Base-by-base conservation (phyloP, 1,140 invertebrate genomes). In the Acyrthosiphon pisum region DNA sequence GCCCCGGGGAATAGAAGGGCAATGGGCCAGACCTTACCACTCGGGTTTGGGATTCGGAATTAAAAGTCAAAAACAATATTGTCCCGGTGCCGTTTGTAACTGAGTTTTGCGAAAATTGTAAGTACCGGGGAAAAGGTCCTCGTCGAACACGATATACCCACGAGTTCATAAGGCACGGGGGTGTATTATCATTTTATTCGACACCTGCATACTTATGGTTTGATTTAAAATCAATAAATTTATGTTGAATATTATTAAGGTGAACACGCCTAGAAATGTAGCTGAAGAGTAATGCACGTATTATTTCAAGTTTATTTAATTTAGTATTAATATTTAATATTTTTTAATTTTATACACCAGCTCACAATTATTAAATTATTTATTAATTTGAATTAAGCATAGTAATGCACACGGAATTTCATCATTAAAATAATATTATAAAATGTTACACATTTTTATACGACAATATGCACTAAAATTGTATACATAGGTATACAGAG, bases 31-130 rank as follows among this genome's bases (percentile, higher is more conserved):
- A 41, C 56, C 41, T 37, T 41, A 56, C 89, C 26, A 35, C 22
- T 60, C 35, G 37, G 50, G 22, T 41, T 90, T 6, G 89, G 37
- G 50, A 22, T 56, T 90, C 6, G 35, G 50, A 90, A 56, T 90
- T 90, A 90, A 90, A 90, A 90, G 89, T 60, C 89, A 90, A 90
- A 90, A 90, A 90, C 89, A 90, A 90, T 90, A 90, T 90, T 60
- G 88, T 90, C 86, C 86, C 35, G n/a, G n/a, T 48, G 30, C 86
- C 46, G 18, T 87, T 87, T 87, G 86, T 48, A 87, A 50, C 86
- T 22, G 44, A 87, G 44, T 87, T 87, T 87, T 48, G 44, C 30
- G 46, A 87, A 87, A 87, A 87, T 35, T 87, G 30, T n/a, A n/a
- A n/a, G n/a, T 9, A 87, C 44, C 18, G 7, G 26, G 30, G 50